Base-by-base conservation (phyloP, 1,140 invertebrate genomes). In the Drosophila santomea region DNA sequence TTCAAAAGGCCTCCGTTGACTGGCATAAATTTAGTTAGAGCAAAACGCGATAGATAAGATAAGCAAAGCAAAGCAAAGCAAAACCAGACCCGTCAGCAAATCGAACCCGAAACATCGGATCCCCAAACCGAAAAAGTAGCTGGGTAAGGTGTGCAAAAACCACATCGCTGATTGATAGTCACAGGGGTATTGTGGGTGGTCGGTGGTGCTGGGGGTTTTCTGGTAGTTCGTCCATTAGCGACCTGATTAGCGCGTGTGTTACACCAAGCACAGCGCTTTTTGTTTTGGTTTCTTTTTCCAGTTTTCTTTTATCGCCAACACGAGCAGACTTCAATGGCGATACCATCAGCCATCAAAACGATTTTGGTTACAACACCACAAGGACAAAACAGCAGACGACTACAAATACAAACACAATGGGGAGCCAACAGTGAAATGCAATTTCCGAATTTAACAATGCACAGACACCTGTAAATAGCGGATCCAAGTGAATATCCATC, bases 11-110 rank as follows among this genome's bases (percentile, higher is more conserved):
- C 39, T 28, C 45, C 28, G 23, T 15, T 51, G 69, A 45, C 68
- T 85, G 82, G 78, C 83, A 85, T 86, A 86, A 78, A 85, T 85
- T 85, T 85, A 72, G 78, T 82, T 85, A 74, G 47, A 86, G 78
- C 82, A 82, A 81, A 86, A 82, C 62, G 64, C 59, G 48, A 60
- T 61, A 88, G 82, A 86, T 86, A 86, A 86, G 82, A 86, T 86
- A 85, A 67, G 36, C 58, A 61, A 74, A 72, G 47, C 20, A 20
- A 85, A 67, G 36, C 58, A 61, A 74, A 72, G 47, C 55, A 74
- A 59, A 56, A 60, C 64, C 68, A 50, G 51, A 62, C 59, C 36
- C 23, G 58, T 47, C 58, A 63, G 59, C 47, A 69, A 74, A 61
- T 56, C 61, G 56, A 45, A 61, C 38, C 43, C 57, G 52, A 76